Evolutionary conservation across 2,888 invertebrate genomes (phyloP), one percentile per base, ranked within the genome.

Genomic region (Leptinotarsa tumamoca): DNA sequence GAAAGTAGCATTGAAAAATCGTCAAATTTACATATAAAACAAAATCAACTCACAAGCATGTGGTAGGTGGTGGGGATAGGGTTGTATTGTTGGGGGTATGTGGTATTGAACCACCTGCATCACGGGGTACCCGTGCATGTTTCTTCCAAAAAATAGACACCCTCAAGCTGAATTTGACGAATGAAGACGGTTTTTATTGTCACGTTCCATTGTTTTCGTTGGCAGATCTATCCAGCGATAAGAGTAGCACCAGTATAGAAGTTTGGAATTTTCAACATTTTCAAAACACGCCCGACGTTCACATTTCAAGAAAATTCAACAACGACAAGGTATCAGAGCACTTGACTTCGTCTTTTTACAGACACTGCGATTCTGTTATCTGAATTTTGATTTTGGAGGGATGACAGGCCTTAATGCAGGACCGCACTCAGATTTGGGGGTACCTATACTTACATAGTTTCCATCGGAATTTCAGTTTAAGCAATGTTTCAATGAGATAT

Each of bases 71-170:
- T 86, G 87, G 21, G 87, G 86, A 75, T 87, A 83, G 43, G 87
- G 86, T 80, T 85, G 87, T 77, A 87, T 82, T 15, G 86, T 54
- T 88, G 89, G 89, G 82, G 91, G 91, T 82, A 92, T 91, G 86
- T 92, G 91, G 85, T 92, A 92, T 83, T 92, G 92, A 74, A 92
- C 89, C 80, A 92, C 91, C 90, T 92, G 92, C 92, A 92, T 92
- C 78, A 92, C 91, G 72, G 92, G 92, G 88, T 91, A 92, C 74
- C 92, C 92, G 83, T 92, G 92, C 92, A 92, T 92, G 82, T 84
- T 71, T 52, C 18, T 18, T 18, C 15, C 49, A 67, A 71, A 63
- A 72, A 56, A 10, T 67, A 10, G 4, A n/a, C 52, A 52, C 68
- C 68, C 23, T 21, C 15, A 68, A 50, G 33, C 58, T 54, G 14